Evolutionary conservation across 2,888 invertebrate genomes (phyloP), one percentile per base, ranked within the genome.

Genomic region (Allolobophora icterica): DNA sequence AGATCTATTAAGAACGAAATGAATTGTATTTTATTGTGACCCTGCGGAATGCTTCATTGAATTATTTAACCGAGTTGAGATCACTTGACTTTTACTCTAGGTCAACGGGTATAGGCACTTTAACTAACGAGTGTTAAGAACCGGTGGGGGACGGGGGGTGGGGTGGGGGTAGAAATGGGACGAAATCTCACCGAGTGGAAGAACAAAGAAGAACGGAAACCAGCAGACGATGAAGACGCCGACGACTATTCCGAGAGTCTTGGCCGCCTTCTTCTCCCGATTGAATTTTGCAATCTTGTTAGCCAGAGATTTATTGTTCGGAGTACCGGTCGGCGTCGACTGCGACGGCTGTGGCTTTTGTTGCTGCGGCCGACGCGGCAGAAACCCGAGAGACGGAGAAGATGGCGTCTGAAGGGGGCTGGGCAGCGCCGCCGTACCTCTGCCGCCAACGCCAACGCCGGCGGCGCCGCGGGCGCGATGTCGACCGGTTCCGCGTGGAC

Each of bases 151-250:
- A 13, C 40, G 40, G 40, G 17, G 13, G 42, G 15, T 1, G 13
- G 42, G 42, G 1, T 42, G 42, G 42, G 17, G 13, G 42, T 1
- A 42, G 17, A 24, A n/a, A 71, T 6, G 30, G 8, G n/a, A 71
- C n/a, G 71, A 71, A 71, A 71, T 71, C 71, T 93, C 94, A 97
- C 97, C 96, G 92, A 97, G 94, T 84, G 97, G 97, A 89, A 97
- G 95, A 94, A 97, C 96, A 91, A 97, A 95, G 95, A 97, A 97
- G 95, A 97, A 97, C 0, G 97, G 97, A 89, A 96, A 96, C 97
- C 97, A 97, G 94, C 97, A 97, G 34, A 96, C 93, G 3, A 97
- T 96, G 94, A 97, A 97, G n/a, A 97, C 95, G 0, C 96, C 96
- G 94, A 97, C 97, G 30, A 97, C 96, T 93, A 96, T 96, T 17